phyloP scores from a whole-genome alignment of 2,113 vertebrate genomes.

The Neogale vison region DNA sequence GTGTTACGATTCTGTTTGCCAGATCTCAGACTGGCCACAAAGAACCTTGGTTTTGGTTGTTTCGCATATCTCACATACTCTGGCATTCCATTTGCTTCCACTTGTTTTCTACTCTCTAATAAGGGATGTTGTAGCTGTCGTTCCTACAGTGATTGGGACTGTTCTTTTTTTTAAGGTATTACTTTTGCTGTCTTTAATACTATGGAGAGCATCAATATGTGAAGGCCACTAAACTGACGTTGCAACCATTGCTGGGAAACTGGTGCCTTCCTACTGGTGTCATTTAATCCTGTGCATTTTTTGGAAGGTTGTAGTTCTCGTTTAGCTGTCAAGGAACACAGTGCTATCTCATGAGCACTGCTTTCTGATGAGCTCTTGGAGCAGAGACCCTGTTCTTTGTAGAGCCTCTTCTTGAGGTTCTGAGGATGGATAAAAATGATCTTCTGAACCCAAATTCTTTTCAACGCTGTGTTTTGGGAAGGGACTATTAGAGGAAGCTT shows the following conservation, averaged over 20 bases:
- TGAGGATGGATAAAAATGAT: not conserved
- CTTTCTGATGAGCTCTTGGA: slow-evolving; percentile 21
- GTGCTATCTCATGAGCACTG: not conserved
- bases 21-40: not conserved
- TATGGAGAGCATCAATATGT: slow-evolving; percentile 48
- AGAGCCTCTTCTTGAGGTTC: slow-evolving; percentile 8
- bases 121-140: too few species aligned
- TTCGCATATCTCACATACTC: not conserved
- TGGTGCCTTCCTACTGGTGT: slow-evolving; percentile 11
- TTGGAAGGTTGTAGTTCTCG: not conserved
- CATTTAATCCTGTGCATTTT: slow-evolving; percentile 8
- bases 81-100: not conserved
- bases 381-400: not conserved
- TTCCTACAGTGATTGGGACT: not conserved
- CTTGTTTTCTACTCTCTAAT: not conserved
- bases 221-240: slow-evolving; percentile 33
- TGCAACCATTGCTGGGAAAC: slow-evolving; percentile 10
- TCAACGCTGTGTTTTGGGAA: not conserved
- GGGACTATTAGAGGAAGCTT: not conserved
- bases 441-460: not conserved
- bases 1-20: not conserved
- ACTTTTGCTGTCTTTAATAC: not conserved
- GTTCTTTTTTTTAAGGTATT: not conserved
- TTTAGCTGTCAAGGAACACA: not conserved
- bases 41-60: not conserved